A percentile compares a stretch with the other conserved stretches of the same genome.
These are phyloP conservation scores for Panurus biarmicus DNA, from an alignment of 2,113 vertebrate genomes.

Conservation along the genomic window DNA sequence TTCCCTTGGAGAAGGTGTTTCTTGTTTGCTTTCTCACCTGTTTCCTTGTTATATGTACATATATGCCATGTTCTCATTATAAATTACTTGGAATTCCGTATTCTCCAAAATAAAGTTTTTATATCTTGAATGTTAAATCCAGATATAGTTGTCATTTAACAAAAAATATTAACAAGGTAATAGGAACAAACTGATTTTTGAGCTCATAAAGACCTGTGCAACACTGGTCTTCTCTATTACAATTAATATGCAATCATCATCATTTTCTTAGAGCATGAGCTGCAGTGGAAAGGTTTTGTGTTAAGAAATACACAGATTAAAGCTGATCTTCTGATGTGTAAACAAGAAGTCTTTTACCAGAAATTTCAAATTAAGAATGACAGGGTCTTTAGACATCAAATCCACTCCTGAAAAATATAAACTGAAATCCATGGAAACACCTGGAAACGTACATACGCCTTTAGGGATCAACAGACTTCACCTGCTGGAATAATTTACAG, in stretches of 20 bases:
- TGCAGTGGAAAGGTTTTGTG: not conserved
- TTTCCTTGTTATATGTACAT: not conserved
- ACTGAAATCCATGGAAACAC: not conserved
- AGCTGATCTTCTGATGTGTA: not conserved
- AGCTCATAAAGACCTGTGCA: not conserved
- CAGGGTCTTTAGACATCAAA: not conserved
- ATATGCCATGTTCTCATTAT: not conserved
- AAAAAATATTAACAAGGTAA: not conserved
- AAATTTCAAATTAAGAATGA: not conserved
- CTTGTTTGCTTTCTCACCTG: not conserved
- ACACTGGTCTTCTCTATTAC: not conserved
- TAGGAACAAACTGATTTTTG: not conserved
- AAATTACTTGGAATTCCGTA: not conserved
- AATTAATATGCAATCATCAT: not conserved
- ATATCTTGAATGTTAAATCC: not conserved
- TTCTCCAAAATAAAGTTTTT: not conserved
- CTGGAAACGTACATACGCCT: not conserved
- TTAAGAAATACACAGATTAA: not conserved
- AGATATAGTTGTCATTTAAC: not conserved
- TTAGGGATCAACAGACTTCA: conserved; percentile 15
- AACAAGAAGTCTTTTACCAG: not conserved
- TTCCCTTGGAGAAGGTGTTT: not conserved
- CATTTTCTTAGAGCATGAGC: not conserved
- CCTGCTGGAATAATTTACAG: not conserved
- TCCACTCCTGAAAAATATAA: not conserved